A percentile compares a stretch with the other conserved stretches of the same genome.
phyloP scores from a whole-genome alignment of 2,113 vertebrate species.

The Grammomys surdaster region DNA sequence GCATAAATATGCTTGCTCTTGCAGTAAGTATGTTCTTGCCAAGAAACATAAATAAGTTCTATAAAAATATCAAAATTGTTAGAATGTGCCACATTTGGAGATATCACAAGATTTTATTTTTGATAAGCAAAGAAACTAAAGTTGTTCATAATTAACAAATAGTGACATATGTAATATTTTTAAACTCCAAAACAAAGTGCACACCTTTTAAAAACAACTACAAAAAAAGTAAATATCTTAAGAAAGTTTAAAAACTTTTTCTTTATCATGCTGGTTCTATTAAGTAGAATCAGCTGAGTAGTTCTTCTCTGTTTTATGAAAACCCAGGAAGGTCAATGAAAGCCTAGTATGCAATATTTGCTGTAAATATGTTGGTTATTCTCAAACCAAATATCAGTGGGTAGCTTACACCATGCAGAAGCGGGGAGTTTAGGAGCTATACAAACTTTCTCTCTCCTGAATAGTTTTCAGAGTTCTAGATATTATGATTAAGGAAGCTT shows the following conservation, averaged over 20 bases:
- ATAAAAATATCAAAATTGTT: conserved; percentile 8
- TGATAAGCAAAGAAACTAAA: neutral
- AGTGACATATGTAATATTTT: neutral
- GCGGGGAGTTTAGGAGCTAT: neutral
- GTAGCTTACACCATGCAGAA: neutral
- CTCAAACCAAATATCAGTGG: neutral
- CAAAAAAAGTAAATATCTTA: neutral
- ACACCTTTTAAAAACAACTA: neutral
- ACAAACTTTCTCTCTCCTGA: neutral
- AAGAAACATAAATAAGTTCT: neutral
- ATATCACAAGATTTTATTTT: neutral
- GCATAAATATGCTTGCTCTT: neutral
- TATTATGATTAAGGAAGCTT: neutral
- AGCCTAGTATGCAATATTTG: neutral
- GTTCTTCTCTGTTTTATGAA: neutral
- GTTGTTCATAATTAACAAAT: neutral
- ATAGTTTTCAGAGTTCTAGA: no score
- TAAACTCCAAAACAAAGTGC: conserved; percentile 7
- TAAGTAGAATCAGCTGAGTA: no score
- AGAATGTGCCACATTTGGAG: neutral
- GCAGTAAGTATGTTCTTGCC: neutral
- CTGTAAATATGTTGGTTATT: neutral
- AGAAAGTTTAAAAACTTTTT: neutral
- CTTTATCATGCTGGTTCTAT: neutral
- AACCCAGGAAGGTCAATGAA: neutral